Base-by-base conservation (phyloP, 2,888 invertebrate genomes). In the Lampropteryx suffumata region DNA sequence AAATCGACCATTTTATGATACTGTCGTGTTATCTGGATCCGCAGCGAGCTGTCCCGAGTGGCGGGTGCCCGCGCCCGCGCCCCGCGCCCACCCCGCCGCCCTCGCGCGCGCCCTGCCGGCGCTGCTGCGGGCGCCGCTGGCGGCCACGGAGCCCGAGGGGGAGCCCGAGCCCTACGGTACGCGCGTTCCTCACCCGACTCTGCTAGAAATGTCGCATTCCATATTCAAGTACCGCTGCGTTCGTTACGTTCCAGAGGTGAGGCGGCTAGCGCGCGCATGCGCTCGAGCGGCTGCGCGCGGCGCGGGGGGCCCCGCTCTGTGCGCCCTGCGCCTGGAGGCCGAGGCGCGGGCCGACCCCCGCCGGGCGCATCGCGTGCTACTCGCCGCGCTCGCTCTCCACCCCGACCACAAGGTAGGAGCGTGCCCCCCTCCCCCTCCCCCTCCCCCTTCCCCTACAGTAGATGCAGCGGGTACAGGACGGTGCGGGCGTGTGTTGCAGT, bases 371-470 rank as follows among this genome's bases (percentile, higher is more conserved):
- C 64, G 64, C 39, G 34, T 34, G 32, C 53, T 68, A 64, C 50
- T 79, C 78, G 76, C 84, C 47, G 93, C 92, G 5, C 83, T 93
- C 24, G 93, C 93, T 62, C 91, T 91, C 65, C 52, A 53, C 47
- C 73, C 71, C 13, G 58, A 60, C 48, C 61, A 68, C 65, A 74
- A 73, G 70, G 73, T 70, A 36, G n/a, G 50, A 1, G 10, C 11
- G 13, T 2, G 6, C 24, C 1, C 5, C 4, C 24, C 4, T 7
- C 7, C 5, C 6, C 24, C 24, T 5, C 21, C 21, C 21, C 21
- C 21, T 5, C 21, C 21, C 5, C 21, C 21, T n/a, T n/a, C n/a
- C n/a, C n/a, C n/a, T n/a, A n/a, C n/a, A n/a, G n/a, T n/a, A n/a
- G n/a, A n/a, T n/a, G n/a, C n/a, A n/a, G 6, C 24, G 24, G 24